Evolutionary conservation across 2,888 invertebrate genomes (phyloP), one percentile per base, ranked within the genome.

Genomic region (Thelaira solivaga): DNA sequence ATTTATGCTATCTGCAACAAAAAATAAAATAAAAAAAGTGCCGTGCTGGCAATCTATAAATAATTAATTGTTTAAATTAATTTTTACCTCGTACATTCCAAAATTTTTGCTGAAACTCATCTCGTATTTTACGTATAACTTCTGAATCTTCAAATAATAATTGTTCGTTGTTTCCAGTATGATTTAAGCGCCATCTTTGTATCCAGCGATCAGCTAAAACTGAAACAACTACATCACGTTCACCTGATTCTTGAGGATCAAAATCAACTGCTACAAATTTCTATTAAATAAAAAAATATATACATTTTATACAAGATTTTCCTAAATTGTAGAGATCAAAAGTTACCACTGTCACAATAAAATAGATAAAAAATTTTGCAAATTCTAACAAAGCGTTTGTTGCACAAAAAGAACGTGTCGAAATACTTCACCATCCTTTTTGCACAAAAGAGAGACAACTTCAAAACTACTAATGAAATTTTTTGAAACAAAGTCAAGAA

Each of bases 141-240:
- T 94, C 94, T 82, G 92, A 80, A 71, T 89, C 92, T 84, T 96
- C 94, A 86, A 93, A 94, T 76, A 95, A 88, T 80, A 95, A 89
- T 85, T 92, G 92, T 84, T 95, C 96, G 11, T 86, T 81, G 16
- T 91, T 91, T 2, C 92, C 92, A n/a, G 90, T 90, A 24, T 90
- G 88, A 51, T 89, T 91, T 64, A 95, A 91, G 55, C 91, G 90
- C 97, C 97, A 97, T 85, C 95, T 93, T 89, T 97, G 97, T 74
- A 97, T 89, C 81, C 93, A 92, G 41, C 94, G 93, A 59, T 95
- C 96, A 11, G 95, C 92, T 69, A 96, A 90, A 62, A 95, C 92
- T 78, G 92, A 92, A n/a, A 95, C 91, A 55, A 91, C 90, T 82
- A 92, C 92, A 36, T 90, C 90, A 7, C 89, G 88, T 18, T 86